Conservation (phyloP, 2,113 vertebrate species). For the Lepidothrix coronata region DNA sequence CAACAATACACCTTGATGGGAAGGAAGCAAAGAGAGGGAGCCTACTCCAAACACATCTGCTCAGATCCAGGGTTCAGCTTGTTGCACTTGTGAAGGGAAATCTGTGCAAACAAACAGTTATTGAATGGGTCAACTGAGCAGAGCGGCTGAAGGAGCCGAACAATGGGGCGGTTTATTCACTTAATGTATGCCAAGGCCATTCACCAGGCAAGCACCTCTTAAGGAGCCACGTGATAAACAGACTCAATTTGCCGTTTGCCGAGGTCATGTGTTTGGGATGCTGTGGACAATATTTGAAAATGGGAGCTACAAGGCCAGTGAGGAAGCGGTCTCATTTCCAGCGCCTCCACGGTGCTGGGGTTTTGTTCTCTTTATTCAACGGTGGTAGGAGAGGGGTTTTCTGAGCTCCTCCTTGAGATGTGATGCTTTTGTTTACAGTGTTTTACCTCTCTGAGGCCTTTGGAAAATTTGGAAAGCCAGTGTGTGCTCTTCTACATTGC, state of each 20-base stretch:
- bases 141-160: constrained; percentile 44
- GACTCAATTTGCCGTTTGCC: not conserved
- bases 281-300: not conserved
- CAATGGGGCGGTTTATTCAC: constrained; percentile 55
- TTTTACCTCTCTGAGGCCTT: not conserved
- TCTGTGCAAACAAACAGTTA: constrained; percentile 60
- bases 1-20: constrained; percentile 58
- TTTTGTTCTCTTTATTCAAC: not conserved
- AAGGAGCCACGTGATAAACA: constrained; percentile 3
- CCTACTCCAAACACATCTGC: constrained; percentile 61
- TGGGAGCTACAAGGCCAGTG: not conserved
- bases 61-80: constrained; percentile 46
- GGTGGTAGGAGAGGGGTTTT: not conserved
- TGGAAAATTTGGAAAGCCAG: not conserved
- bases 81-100: constrained; percentile 44
- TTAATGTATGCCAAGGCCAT: constrained; percentile 60
- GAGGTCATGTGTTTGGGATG: constrained; percentile 1
- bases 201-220: constrained; percentile 52
- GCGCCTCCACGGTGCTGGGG: rapidly evolving
- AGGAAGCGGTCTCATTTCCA: not conserved
- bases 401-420: not conserved
- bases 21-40: constrained; percentile 2
- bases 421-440: not conserved
- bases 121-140: constrained; percentile 54
- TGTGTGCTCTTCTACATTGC: rapidly evolving